These are phyloP conservation scores for Pteruthius melanotis DNA, from an alignment of 2,113 vertebrate species.

Conservation along the genomic window DNA sequence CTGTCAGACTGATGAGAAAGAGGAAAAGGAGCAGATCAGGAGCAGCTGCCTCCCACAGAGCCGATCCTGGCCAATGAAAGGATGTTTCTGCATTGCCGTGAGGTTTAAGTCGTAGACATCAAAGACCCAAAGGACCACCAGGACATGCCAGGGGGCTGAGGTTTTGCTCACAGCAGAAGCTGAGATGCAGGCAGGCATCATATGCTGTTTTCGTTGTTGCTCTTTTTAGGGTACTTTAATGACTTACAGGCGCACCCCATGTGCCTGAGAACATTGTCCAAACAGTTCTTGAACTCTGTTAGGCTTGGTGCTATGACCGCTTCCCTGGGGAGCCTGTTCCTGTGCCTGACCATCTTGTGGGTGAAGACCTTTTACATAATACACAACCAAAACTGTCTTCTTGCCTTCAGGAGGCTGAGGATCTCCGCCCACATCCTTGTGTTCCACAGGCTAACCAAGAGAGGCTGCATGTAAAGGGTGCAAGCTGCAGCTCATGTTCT, in stretches of 20 bases:
- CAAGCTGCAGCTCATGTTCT: neutral
- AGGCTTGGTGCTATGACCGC: neutral
- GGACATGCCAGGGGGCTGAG: rapidly evolving
- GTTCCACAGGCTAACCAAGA: neutral
- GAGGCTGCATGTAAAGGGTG: neutral
- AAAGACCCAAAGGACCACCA: neutral
- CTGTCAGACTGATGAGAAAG: neutral
- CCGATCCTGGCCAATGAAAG: neutral
- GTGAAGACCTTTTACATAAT: neutral
- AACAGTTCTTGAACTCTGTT: neutral
- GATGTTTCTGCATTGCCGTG: neutral
- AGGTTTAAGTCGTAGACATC: neutral
- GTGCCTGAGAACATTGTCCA: neutral
- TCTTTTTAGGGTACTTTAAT: neutral
- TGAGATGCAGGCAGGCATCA: neutral
- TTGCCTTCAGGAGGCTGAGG: neutral
- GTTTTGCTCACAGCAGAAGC: neutral
- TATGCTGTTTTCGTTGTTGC: neutral
- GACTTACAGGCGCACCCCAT: neutral
- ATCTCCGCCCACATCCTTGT: neutral
- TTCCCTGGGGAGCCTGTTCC: neutral
- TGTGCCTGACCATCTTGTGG: neutral
- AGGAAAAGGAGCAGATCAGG: neutral
- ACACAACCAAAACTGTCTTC: neutral
- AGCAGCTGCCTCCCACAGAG: neutral